Conservation (phyloP, 2,113 vertebrate genomes). For the Chaenogobius annularis region DNA sequence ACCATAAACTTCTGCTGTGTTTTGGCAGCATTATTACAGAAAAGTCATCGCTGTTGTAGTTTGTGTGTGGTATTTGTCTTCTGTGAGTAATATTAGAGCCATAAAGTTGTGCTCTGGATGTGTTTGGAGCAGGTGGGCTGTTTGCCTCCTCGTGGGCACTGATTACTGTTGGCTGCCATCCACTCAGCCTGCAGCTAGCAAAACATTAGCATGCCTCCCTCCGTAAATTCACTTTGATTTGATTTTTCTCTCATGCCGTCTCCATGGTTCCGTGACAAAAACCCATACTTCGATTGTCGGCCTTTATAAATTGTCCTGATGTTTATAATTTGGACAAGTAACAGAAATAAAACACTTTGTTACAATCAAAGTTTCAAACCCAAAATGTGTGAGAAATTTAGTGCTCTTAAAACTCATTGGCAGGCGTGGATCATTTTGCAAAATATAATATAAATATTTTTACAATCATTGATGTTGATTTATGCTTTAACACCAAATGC, state of each 20-base stretch:
- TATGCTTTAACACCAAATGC: conserved; percentile 3
- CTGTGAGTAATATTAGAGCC: conserved; percentile 13
- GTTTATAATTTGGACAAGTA: conserved; percentile 7
- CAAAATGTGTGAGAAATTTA: conserved; percentile 49
- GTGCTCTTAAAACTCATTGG: conserved; percentile 51
- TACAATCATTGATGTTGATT: conserved; percentile 24
- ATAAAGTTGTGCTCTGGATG: conserved; percentile 23
- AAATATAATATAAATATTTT: conserved; percentile 14
- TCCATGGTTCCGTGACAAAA: conserved; percentile 44
- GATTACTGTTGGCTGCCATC: conserved; percentile 72
- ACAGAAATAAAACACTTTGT: conserved; percentile 8
- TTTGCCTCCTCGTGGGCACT: conserved; percentile 59
- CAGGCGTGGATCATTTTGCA: conserved; percentile 31
- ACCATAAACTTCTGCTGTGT: not conserved
- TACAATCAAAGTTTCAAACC: conserved; percentile 51
- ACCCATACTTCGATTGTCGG: conserved; percentile 28
- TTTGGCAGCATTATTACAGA: not conserved
- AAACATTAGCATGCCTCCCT: conserved; percentile 70
- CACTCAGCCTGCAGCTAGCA: conserved; percentile 69
- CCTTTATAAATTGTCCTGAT: conserved; percentile 47
- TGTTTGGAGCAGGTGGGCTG: conserved; percentile 63
- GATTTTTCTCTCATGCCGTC: conserved; percentile 46
- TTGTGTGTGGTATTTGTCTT: conserved; percentile 18
- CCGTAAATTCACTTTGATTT: conserved; percentile 69
- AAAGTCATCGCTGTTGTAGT: not conserved